Percentiles rank a stretch among this genome's conserved stretches.
Evolutionary conservation across 1,140 invertebrate species (phyloP).

Genomic region (Caenorhabditis inopinata): DNA sequence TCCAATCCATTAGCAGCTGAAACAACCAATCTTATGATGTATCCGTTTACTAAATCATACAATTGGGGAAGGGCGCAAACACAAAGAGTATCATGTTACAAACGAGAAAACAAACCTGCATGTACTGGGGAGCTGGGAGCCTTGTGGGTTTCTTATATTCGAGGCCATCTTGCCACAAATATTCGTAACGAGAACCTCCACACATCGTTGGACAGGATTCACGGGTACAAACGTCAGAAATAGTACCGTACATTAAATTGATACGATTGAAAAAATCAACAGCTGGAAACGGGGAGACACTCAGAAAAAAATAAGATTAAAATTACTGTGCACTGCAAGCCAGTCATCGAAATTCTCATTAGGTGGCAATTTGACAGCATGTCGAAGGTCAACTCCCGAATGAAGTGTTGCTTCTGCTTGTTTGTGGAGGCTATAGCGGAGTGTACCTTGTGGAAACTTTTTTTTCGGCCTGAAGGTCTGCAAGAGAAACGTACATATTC

Average conservation of each 20-base stretch:
- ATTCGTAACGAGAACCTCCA: constrained; percentile 82
- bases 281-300: constrained; percentile 71
- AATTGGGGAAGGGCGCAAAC: background rate
- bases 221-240: constrained; percentile 83
- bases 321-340: constrained; percentile 87
- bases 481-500: constrained; percentile 32
- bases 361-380: constrained; percentile 80
- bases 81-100: background rate
- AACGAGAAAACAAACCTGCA: constrained; percentile 68
- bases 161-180: constrained; percentile 86
- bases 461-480: constrained; percentile 88
- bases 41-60: constrained; percentile 19
- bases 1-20: constrained; percentile 85
- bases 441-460: constrained; percentile 83
- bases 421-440: constrained; percentile 87
- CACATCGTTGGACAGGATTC: constrained; percentile 86
- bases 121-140: constrained; percentile 83
- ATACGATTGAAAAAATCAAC: constrained; percentile 95
- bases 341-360: constrained; percentile 88
- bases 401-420: constrained; percentile 88
- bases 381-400: constrained; percentile 85
- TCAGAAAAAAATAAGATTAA: background rate
- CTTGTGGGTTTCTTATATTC: constrained; percentile 84
- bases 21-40: constrained; percentile 1
- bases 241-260: constrained; percentile 84